A percentile compares a stretch with the other conserved stretches of the same genome.
Conservation (phyloP, 2,888 invertebrate species). For the Dasypogon diadema region DNA sequence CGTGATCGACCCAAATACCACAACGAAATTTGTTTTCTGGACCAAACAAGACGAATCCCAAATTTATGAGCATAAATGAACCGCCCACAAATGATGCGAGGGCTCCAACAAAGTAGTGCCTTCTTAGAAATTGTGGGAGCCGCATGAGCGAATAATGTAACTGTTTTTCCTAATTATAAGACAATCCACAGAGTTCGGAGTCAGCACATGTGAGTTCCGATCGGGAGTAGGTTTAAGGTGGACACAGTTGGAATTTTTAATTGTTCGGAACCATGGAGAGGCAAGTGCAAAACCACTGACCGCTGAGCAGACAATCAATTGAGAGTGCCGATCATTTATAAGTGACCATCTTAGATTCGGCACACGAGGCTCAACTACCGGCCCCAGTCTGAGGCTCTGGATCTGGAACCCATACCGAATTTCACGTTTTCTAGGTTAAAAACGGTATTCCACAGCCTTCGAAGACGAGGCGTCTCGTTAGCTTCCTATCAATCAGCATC, state of each 20-base stretch:
- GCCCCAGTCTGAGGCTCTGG: neutral
- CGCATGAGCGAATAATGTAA: too few species aligned
- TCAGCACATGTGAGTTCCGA: neutral
- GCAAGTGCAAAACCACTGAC: too few species aligned
- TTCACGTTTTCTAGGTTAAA: constrained; percentile 45
- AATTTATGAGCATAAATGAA: too few species aligned
- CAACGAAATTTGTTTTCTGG: too few species aligned
- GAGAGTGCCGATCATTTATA: constrained; percentile 11
- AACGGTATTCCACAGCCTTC: constrained; percentile 29
- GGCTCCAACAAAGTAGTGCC: too few species aligned
- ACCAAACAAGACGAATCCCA: too few species aligned
- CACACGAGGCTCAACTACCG: neutral
- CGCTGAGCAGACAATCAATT: constrained; percentile 8
- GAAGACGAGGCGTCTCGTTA: constrained; percentile 7
- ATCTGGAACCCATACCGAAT: neutral
- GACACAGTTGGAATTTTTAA: constrained; percentile 26
- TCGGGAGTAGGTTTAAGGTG: constrained; percentile 2
- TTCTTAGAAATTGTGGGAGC: too few species aligned
- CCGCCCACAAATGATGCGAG: too few species aligned
- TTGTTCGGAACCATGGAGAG: neutral
- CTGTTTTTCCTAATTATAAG: constrained; percentile 41
- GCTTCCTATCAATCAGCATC: constrained; percentile 28
- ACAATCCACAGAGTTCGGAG: constrained; percentile 5
- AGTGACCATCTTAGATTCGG: too few species aligned
- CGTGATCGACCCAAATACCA: too few species aligned